phyloP scores from a whole-genome alignment of 2,797 vertebrate species.

The Phalanger gymnotis region DNA sequence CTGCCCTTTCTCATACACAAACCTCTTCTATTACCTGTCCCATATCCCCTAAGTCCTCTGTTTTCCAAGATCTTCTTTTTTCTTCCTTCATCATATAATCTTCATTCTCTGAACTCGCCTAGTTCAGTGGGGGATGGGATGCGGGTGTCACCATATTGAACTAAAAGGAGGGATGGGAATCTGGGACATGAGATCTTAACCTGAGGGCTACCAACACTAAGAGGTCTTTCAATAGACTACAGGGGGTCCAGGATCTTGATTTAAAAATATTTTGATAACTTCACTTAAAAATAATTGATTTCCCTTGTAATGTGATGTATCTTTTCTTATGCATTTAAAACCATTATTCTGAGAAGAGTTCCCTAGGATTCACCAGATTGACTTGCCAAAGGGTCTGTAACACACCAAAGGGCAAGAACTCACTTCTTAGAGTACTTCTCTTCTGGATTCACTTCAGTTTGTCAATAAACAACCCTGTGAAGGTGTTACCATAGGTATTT shows the following conservation, averaged over 20 bases:
- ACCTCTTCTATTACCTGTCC: neutral
- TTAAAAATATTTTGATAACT: neutral
- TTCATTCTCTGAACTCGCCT: neutral
- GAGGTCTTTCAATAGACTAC: neutral
- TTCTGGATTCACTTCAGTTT: neutral
- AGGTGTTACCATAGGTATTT: neutral
- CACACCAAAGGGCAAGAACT: neutral
- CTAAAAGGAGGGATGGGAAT: neutral
- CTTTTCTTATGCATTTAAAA: neutral
- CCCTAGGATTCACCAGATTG: neutral
- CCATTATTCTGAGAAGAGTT: neutral
- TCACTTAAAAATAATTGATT: neutral
- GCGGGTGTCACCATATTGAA: neutral
- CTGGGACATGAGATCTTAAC: neutral
- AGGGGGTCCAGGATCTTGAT: neutral
- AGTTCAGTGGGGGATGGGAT: neutral
- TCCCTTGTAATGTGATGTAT: neutral
- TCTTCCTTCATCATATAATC: neutral
- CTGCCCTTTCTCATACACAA: neutral
- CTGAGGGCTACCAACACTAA: neutral
- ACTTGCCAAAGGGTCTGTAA: neutral
- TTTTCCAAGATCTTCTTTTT: neutral
- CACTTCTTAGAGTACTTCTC: neutral
- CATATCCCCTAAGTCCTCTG: neutral
- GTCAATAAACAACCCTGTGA: neutral